These are phyloP conservation scores for Pangasius sanitwongsei DNA, from an alignment of 2,797 vertebrate genomes.

Conservation along the genomic window DNA sequence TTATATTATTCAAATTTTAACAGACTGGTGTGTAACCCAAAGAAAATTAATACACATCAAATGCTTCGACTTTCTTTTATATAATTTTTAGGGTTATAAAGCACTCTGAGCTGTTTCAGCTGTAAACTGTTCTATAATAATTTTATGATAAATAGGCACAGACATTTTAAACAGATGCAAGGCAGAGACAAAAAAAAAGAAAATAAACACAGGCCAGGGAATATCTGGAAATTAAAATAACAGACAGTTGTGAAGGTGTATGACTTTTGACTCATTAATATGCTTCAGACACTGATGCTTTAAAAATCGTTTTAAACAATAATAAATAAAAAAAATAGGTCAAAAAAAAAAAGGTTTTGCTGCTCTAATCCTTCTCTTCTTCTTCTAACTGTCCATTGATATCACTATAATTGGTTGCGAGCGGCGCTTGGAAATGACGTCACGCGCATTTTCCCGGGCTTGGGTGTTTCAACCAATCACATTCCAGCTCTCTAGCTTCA, in stretches of 20 bases:
- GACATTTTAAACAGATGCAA: neutral
- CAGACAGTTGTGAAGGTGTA: neutral
- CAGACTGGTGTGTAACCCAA: no score
- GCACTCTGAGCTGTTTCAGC: neutral
- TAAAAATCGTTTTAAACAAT: neutral
- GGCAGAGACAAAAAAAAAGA: neutral
- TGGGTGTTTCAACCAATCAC: constrained; percentile 2
- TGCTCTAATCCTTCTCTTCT: no score
- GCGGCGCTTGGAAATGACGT: neutral
- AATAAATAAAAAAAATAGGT: neutral
- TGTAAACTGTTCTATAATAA: neutral
- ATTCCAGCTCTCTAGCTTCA: neutral
- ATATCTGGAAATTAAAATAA: neutral
- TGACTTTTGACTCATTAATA: neutral
- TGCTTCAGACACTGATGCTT: neutral
- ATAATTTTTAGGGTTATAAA: neutral
- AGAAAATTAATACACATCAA: no score
- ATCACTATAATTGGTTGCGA: neutral
- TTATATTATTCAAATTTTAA: no score
- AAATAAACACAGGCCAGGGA: neutral
- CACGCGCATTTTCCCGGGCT: neutral
- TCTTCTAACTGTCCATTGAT: no score
- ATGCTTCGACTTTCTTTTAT: neutral
- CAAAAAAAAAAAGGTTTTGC: neutral
- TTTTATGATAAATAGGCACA: neutral